Conservation (phyloP, 1,140 invertebrate species). For the Eurosta solidaginis region DNA sequence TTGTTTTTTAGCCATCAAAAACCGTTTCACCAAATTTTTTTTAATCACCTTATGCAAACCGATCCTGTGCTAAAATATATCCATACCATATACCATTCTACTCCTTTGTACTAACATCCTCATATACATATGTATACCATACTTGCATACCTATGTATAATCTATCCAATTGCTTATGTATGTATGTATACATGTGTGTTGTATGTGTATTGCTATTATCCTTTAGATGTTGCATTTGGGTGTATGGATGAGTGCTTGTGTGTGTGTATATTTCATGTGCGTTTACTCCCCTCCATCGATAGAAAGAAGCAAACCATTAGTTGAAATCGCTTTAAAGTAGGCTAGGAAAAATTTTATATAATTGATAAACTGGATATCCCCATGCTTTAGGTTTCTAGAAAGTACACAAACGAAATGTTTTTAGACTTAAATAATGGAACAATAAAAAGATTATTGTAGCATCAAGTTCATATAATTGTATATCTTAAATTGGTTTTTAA, state of each 20-base stretch:
- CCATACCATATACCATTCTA: background rate
- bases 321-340: background rate
- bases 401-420: too few relatives aligned
- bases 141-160: constrained; percentile 13
- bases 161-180: constrained; percentile 25
- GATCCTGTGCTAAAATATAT: constrained; percentile 40
- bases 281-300: constrained; percentile 31
- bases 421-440: too few relatives aligned
- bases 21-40: constrained; percentile 57
- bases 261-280: constrained; percentile 29
- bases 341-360: background rate
- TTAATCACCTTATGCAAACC: constrained; percentile 55
- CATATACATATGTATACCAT: constrained; percentile 26
- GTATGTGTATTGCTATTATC: background rate
- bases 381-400: too few relatives aligned
- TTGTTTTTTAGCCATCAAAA: constrained; percentile 49
- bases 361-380: background rate
- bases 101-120: background rate
- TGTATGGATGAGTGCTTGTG: background rate
- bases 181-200: constrained; percentile 35
- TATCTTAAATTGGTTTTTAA: too few relatives aligned
- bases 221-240: constrained; percentile 5
- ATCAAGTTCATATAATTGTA: too few relatives aligned
- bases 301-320: too few relatives aligned
- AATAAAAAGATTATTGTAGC: too few relatives aligned